phyloP scores from a whole-genome alignment of 2,888 invertebrate genomes.

The Monoplex corrugatus region DNA sequence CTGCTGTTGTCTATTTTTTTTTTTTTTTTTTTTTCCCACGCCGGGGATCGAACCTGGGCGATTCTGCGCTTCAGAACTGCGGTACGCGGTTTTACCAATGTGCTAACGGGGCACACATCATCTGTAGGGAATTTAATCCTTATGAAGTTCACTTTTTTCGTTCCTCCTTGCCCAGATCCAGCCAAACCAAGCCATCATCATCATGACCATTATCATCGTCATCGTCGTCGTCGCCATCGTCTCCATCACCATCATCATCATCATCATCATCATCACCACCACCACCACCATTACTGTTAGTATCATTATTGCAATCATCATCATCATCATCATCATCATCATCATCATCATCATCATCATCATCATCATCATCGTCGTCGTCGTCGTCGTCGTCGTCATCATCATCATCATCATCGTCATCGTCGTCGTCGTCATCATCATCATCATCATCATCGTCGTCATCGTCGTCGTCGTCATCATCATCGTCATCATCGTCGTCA shows the following conservation, averaged over 20 bases:
- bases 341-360: conserved; percentile 43
- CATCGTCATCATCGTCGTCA: not conserved
- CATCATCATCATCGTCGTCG: conserved; percentile 43
- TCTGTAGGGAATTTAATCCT: too few species aligned
- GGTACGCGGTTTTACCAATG: too few species aligned
- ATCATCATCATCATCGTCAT: not conserved
- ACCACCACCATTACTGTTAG: not conserved
- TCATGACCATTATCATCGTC: conserved; percentile 22
- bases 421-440: not conserved
- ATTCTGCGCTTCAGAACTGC: too few species aligned
- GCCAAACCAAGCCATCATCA: not conserved
- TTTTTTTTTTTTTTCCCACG: too few species aligned
- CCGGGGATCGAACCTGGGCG: too few species aligned
- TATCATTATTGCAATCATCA: not conserved
- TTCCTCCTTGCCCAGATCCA: too few species aligned
- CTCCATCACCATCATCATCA: conserved; percentile 53
- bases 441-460: conserved; percentile 10
- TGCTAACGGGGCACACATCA: too few species aligned
- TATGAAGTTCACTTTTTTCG: too few species aligned
- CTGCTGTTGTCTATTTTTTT: too few species aligned
- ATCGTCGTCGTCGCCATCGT: conserved; percentile 41
- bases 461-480: not conserved
- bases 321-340: conserved; percentile 38
- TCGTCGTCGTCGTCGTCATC: not conserved
- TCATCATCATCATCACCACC: not conserved